Base-by-base conservation (phyloP, 2,113 vertebrate species). In the Cyprinus carpio region DNA sequence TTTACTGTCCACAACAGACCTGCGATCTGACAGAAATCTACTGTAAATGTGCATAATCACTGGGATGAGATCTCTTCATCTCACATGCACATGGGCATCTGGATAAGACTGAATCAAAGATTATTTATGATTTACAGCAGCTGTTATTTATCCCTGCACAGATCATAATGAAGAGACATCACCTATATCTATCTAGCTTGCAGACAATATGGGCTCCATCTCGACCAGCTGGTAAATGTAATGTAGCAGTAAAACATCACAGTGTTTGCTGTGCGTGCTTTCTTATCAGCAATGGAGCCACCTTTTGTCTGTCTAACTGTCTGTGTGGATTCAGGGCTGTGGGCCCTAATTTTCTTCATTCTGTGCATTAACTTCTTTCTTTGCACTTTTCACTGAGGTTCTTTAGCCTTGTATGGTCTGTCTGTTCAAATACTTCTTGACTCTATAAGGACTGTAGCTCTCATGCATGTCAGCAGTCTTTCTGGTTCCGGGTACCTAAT, bases 231-330 rank as follows among this genome's bases (percentile, higher is more conserved):
- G 87, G 81, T 86, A 86, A 84, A 87, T 76, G 84, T 62, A 80
- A 49, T 82, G 90, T 64, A 78, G 85, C 85, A 87, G 92, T 91
- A 90, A 91, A 86, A 71, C 43, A 75, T 83, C 82, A 78, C 60
- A 69, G 64, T 90, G 90, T 88, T 88, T 89, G 84, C 88, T 92
- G 72, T 85, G 54, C 75, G 79, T 83, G 83, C 76, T 89, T 69
- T 82, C 83, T 91, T 92, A 92, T 93, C 91, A 88, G 54, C 76
- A 40, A 83, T 83, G 79, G 84, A 92, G 87, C 84, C 88, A 90
- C 90, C 91, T 85, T 71, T 37, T 79, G 79, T 83, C 86, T 81
- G 54, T 82, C 75, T 49, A 31, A 29, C 27, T 34, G 18, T 77
- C 77, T 82, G 5, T 78, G 43, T 71, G 83, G 77, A 87, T 86